These are phyloP conservation scores for Zhengitettix transpicula DNA, from an alignment of 2,888 invertebrate species.

Conservation along the genomic window DNA sequence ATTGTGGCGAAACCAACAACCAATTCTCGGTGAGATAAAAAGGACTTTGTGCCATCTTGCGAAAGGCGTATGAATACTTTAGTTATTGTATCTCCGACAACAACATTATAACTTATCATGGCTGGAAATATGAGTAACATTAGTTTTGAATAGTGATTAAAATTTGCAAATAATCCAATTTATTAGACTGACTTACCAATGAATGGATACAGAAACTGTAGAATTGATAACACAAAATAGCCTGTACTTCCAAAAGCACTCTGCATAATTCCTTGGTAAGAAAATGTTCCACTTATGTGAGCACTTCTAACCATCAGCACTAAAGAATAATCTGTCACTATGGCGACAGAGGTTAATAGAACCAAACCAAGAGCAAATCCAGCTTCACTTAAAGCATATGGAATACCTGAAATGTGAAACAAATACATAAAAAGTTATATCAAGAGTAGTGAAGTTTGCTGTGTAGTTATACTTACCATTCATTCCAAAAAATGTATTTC, in stretches of 20 bases:
- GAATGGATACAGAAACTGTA: slow-evolving; percentile 72
- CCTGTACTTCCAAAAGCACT: slow-evolving; percentile 65
- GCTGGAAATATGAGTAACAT: slow-evolving; percentile 34
- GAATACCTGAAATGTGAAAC: slow-evolving; percentile 41
- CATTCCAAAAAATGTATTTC: too few relatives aligned
- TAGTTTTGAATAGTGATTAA: not conserved
- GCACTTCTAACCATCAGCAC: slow-evolving; percentile 61
- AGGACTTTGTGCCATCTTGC: slow-evolving; percentile 32
- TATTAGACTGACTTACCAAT: slow-evolving; percentile 43
- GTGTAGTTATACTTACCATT: too few relatives aligned
- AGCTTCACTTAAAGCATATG: slow-evolving; percentile 64
- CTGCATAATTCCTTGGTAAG: slow-evolving; percentile 64
- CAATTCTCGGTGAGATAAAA: slow-evolving; percentile 44
- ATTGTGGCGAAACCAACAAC: slow-evolving; percentile 56
- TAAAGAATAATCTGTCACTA: slow-evolving; percentile 66
- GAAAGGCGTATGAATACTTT: slow-evolving; percentile 61
- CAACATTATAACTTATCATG: slow-evolving; percentile 77
- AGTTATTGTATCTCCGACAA: slow-evolving; percentile 71
- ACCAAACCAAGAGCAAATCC: slow-evolving; percentile 62
- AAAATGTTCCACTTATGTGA: slow-evolving; percentile 57
- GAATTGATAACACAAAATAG: slow-evolving; percentile 52
- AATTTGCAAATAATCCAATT: not conserved
- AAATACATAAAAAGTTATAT: not conserved
- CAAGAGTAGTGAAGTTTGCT: not conserved
- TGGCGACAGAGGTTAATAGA: slow-evolving; percentile 50